phyloP scores from a whole-genome alignment of 1,140 invertebrate species.

The Bombus confusus region DNA sequence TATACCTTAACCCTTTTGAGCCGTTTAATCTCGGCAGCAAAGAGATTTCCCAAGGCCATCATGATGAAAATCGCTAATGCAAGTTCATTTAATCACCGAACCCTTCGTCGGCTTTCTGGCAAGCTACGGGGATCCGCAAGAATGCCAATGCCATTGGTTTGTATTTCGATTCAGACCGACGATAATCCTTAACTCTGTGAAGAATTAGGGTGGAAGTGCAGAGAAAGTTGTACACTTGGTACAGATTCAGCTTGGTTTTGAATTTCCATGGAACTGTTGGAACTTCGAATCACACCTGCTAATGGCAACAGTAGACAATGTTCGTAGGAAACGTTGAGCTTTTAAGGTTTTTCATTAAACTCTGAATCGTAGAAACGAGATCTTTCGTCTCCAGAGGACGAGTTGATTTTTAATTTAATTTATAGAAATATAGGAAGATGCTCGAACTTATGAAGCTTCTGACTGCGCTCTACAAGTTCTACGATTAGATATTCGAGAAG shows the following conservation, averaged over 20 bases:
- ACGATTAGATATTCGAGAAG: too few relatives aligned
- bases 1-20: slow-evolving; percentile 62
- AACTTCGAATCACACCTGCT: neutral
- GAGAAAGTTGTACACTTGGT: too few relatives aligned
- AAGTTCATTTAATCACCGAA: slow-evolving; percentile 62
- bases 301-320: neutral
- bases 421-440: neutral
- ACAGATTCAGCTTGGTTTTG: neutral
- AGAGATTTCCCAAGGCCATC: slow-evolving; percentile 60
- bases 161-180: neutral
- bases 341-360: neutral
- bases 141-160: neutral
- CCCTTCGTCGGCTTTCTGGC: slow-evolving; percentile 2
- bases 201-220: neutral
- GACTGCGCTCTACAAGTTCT: too few relatives aligned
- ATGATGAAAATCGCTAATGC: slow-evolving; percentile 67
- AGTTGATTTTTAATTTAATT: neutral
- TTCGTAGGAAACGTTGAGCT: neutral
- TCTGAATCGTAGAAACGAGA: neutral
- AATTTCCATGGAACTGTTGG: neutral
- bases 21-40: slow-evolving; percentile 54
- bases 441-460: neutral
- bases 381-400: neutral
- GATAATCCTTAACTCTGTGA: neutral
- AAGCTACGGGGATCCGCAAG: neutral